Evolutionary conservation across 2,113 vertebrate genomes (phyloP), one percentile per base, ranked within the genome.

Genomic region (Morone chrysops): DNA sequence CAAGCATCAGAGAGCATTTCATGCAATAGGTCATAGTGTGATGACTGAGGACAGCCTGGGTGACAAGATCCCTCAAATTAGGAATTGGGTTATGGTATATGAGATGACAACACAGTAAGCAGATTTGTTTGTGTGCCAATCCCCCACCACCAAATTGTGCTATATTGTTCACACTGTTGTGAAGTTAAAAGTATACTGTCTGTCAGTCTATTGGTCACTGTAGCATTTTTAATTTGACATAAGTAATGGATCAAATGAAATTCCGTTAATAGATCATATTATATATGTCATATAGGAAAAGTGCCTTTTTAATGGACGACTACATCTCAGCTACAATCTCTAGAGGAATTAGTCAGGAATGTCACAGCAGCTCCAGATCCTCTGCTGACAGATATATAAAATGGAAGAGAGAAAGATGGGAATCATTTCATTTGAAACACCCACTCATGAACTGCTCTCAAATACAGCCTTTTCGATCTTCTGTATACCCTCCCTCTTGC

Each of bases 11-110:
- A 54, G 84, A 85, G 90, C 69, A 73, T 87, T 94, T 93, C 84
- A 75, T 85, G 88, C 87, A 81, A 89, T 93, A 93, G 93, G 93
- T 93, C 93, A 93, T 66, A 86, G 89, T 88, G 84, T 89, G 92
- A 90, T 77, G 77, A 89, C 86, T 88, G 86, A 92, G 85, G 89
- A 90, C 86, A 82, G 69, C 71, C 69, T 54, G 74, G 65, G 79
- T 83, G 84, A 83, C 86, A 82, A 78, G 82, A 91, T 53, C 81
- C 61, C 85, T 82, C 54, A 36, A 77, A 87, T 89, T 75, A 81
- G 92, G 73, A 89, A 72, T 48, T 74, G 18, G 69, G 81, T 82
- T 82, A 74, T 80, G 11, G 67, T 77, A 84, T 82, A 83, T 81
- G 78, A 79, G 74, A 88, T 61, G 72, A 81, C 70, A 70, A 82